Percentiles rank a stretch among this genome's conserved stretches.
Evolutionary conservation across 1,140 invertebrate genomes (phyloP).

Genomic region (Pentalonia nigronervosa): DNA sequence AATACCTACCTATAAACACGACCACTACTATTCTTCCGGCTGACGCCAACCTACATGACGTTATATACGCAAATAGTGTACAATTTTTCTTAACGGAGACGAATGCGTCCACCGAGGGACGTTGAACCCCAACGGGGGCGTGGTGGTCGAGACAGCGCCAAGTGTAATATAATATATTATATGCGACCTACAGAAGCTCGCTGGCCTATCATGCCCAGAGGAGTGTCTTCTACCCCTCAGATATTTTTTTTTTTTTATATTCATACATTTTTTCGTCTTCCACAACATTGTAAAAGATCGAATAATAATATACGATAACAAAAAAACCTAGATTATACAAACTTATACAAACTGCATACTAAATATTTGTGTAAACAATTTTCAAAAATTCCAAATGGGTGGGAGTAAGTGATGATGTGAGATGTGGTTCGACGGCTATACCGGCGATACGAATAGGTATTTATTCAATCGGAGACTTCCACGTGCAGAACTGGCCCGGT

Average conservation of each 20-base stretch:
- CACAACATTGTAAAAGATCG: background rate
- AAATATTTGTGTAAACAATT: background rate
- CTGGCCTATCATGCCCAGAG: background rate
- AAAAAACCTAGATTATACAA: too few species aligned
- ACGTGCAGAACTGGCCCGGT: too few species aligned
- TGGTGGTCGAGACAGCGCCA: background rate
- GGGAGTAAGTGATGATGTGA: too few species aligned
- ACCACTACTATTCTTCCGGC: background rate
- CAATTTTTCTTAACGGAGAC: background rate
- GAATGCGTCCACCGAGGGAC: background rate
- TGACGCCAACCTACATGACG: background rate
- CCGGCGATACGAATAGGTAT: too few species aligned
- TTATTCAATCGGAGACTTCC: too few species aligned
- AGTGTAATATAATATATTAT: background rate
- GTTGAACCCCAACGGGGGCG: background rate
- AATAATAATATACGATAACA: too few species aligned
- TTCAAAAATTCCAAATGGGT: background rate
- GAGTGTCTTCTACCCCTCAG: background rate
- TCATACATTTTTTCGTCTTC: background rate
- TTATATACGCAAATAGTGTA: background rate
- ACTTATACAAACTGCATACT: background rate
- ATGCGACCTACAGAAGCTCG: background rate
- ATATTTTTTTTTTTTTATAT: background rate
- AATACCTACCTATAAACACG: background rate
- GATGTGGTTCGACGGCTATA: background rate